Evolutionary conservation across 2,113 vertebrate species (phyloP), one percentile per base, ranked within the genome.

Genomic region (Lutjanus erythropterus): DNA sequence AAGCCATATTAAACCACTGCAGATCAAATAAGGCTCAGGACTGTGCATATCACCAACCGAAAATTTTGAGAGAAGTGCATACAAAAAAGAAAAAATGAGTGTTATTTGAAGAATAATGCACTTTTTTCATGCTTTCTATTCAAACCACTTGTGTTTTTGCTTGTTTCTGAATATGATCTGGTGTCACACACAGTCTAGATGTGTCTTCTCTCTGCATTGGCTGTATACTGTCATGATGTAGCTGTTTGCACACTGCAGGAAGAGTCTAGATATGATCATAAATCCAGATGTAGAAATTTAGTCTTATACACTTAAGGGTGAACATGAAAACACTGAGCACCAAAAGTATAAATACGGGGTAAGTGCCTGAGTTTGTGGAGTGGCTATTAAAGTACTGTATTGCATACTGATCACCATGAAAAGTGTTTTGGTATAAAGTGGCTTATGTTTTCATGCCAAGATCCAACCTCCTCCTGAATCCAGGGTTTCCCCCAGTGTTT

Each of bases 311-410:
- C 33, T 31, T 18, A 23, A 50, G 29, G 25, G 18, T 29, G 4
- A 31, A 68, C 27, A 68, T 23, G 12, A 66, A 68, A 71, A 67
- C 27, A 60, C 1, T 31, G 4, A 80, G 68, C 44, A 80, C 52
- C 37, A 56, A 35, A 62, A 33, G n/a, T 5, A 56, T 70, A 79
- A 67, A 71, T 33, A 52, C 25, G 8, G 21, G 10, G 33, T 19
- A 15, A 41, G 42, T 49, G 70, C 76, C 81, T 81, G 70, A 83
- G 61, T 41, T 50, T 61, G 47, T 69, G 52, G 41, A 67, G 46
- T 9, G 5, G 27, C 70, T 67, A 18, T 47, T 65, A 62, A 65
- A 56, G 33, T 3, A 7, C 65, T 67, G 21, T 52, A 64, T n/a
- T 11, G 27, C 46, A 77, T 66, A 42, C 19, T 53, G 37, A 33